Base-by-base conservation (phyloP, 2,888 invertebrate species). In the Clunio marinus region DNA sequence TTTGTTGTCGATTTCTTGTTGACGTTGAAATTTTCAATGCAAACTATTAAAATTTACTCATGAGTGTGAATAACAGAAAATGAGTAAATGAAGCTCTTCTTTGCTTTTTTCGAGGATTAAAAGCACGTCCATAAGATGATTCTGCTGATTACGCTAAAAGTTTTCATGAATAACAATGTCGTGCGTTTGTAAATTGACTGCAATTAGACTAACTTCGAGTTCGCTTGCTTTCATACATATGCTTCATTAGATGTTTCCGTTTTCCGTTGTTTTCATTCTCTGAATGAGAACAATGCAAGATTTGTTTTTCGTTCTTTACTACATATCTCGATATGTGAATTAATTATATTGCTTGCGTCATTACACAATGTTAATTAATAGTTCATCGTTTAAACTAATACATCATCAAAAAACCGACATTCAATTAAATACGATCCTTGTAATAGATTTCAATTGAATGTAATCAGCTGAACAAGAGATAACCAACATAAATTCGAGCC, bases 221-320 rank as follows among this genome's bases (percentile, higher is more conserved):
- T 51, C 22, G 51, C 17, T n/a, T 5, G 51, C n/a, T 22, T 17
- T 51, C 7, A 51, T 51, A 7, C 22, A 15, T n/a, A 51, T 2
- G 27, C 57, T 55, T 66, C 24, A 66, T 55, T 66, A 55, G 55
- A 66, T 55, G 55, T 5, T 66, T 66, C 66, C 66, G 28, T 20
- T 66, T 66, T 55, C 66, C 66, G 66, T 55, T 66, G 17, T 60
- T 10, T 10, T 15, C n/a, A n/a, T n/a, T n/a, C n/a, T n/a, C n/a
- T n/a, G n/a, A 15, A 41, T 2, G n/a, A 8, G 22, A 51, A 51
- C 51, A 51, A 51, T 51, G 51, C 5, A 51, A 51, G 3, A 20
- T 51, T 17, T 51, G n/a, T 51, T 13, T 20, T 51, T 51, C 22
- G 35, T 32, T 5, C 13, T 32, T 13, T 5, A 32, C 13, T 8